A percentile compares a stretch with the other conserved stretches of the same genome.
Conservation (phyloP, 2,797 vertebrate species). For the Scarus forsteni region DNA sequence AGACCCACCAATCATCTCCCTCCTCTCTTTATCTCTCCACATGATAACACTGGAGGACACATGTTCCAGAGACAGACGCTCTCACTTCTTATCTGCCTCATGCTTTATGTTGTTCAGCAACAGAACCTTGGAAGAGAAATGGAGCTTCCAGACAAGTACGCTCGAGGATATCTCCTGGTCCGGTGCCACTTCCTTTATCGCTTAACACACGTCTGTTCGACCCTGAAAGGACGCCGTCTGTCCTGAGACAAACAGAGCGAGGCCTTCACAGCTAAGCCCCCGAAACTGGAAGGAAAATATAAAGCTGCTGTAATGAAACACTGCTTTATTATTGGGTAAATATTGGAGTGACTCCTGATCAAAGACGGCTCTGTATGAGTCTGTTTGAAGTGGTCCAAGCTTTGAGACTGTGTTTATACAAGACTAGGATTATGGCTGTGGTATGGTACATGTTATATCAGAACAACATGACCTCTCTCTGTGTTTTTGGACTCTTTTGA, state of each 20-base stretch:
- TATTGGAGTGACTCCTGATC: slow-evolving; percentile 32
- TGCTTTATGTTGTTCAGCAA: slow-evolving; percentile 26
- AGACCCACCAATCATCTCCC: slow-evolving; percentile 13
- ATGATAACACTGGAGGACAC: slow-evolving; percentile 52
- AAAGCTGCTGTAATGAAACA: slow-evolving; percentile 19
- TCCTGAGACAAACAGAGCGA: slow-evolving; percentile 17
- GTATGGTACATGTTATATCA: slow-evolving; percentile 44
- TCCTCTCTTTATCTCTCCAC: slow-evolving; percentile 28
- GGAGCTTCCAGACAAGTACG: slow-evolving; percentile 36
- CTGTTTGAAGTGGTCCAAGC: slow-evolving; percentile 47
- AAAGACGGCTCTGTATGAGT: slow-evolving; percentile 38
- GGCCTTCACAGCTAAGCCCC: slow-evolving; percentile 32
- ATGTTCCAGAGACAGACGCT: slow-evolving; percentile 38
- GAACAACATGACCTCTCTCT: slow-evolving; percentile 29
- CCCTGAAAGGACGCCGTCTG: slow-evolving; percentile 53
- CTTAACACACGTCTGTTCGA: slow-evolving; percentile 32
- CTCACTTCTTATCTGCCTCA: slow-evolving; percentile 55
- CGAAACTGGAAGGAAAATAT: slow-evolving; percentile 38
- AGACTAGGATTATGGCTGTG: slow-evolving; percentile 37
- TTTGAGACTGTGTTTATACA: slow-evolving; percentile 52
- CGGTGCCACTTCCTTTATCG: slow-evolving; percentile 64
- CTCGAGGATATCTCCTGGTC: slow-evolving; percentile 50
- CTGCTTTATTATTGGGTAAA: slow-evolving; percentile 36
- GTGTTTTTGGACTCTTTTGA: slow-evolving; percentile 17
- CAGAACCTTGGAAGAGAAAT: slow-evolving; percentile 51